Base-by-base conservation (phyloP, 2,113 vertebrate species). In the Sturnira hondurensis region DNA sequence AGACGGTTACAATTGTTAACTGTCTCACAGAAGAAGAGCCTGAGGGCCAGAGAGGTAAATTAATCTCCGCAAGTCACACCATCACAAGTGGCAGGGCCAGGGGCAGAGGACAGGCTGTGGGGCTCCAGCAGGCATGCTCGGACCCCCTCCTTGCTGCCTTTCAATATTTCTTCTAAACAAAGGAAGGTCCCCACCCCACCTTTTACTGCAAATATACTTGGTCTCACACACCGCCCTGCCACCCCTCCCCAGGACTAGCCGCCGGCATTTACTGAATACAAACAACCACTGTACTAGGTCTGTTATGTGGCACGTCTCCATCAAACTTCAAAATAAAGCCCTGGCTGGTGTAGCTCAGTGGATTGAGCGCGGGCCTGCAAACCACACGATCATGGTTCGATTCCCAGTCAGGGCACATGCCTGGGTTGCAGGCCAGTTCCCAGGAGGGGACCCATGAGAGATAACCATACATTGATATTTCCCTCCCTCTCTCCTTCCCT, bases 41-140 rank as follows among this genome's bases (percentile, higher is more conserved):
- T 13, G 24, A 88, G 58, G 52, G 14, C n/a, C 68, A 4, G 7
- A 31, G 43, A 33, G 24, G n/a, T 33, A 17, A 36, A 45, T 17
- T 8, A 22, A n/a, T 54, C 26, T 70, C 65, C 56, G 20, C 22
- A 74, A 36, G 73, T 41, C 85, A 71, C 15, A 15, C 4, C 22
- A 19, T 36, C 31, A 5, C 36, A 41, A 31, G 52, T 0, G 5
- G 36, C 38, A 67, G 65, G 52, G 52, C 88, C 38, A 65, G 65
- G n/a, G n/a, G 13, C 1, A 12, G 9, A 41, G 61, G 33, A 22
- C 16, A 81, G 26, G 65, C 4, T 2, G 17, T 2, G 0, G 15
- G 28, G 43, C 41, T 56, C 31, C 52, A n/a, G 16, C 58, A 10
- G 12, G 31, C 0, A 0, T 2, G 38, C n/a, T 67, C 16, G 54